phyloP scores from a whole-genome alignment of 1,140 invertebrate species.

The Brachionus asplanchnoidis region DNA sequence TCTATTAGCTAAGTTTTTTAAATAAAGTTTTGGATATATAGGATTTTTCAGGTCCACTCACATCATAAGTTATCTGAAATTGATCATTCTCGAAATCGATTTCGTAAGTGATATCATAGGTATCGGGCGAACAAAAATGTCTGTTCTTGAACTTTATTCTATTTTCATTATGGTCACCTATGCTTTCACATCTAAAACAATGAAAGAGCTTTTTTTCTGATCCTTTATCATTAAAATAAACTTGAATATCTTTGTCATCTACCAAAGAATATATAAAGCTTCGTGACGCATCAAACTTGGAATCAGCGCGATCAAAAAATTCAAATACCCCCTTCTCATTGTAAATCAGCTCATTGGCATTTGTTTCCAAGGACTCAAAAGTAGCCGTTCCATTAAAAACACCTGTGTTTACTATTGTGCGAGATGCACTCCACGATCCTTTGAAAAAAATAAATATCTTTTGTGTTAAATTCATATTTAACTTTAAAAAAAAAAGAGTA shows the following conservation, averaged over 20 bases:
- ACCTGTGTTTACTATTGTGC: not conserved
- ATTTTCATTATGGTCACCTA: not conserved
- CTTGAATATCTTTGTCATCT: not conserved
- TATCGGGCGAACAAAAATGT: not conserved
- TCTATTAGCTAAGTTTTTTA: not conserved
- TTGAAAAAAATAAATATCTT: conserved; percentile 25
- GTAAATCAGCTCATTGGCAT: not conserved
- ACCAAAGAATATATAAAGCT: not conserved
- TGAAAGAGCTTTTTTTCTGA: not conserved
- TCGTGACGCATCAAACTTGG: not conserved
- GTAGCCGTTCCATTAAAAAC: not conserved
- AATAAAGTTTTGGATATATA: conserved; percentile 1
- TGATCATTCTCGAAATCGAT: not conserved
- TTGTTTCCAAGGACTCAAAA: not conserved
- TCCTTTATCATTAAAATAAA: conserved; percentile 18
- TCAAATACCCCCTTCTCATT: conserved; percentile 1
- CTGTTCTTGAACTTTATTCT: not conserved
- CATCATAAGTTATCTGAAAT: conserved; percentile 10
- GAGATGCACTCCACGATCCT: not conserved
- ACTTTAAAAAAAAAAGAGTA: not conserved
- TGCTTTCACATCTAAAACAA: not conserved
- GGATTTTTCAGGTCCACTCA: not conserved
- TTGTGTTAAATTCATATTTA: conserved; percentile 1
- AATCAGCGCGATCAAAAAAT: not conserved
- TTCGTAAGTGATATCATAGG: conserved; percentile 2